A percentile compares a stretch with the other conserved stretches of the same genome.
phyloP scores from a whole-genome alignment of 2,797 vertebrate species.

The Gymnoscopelus braueri region DNA sequence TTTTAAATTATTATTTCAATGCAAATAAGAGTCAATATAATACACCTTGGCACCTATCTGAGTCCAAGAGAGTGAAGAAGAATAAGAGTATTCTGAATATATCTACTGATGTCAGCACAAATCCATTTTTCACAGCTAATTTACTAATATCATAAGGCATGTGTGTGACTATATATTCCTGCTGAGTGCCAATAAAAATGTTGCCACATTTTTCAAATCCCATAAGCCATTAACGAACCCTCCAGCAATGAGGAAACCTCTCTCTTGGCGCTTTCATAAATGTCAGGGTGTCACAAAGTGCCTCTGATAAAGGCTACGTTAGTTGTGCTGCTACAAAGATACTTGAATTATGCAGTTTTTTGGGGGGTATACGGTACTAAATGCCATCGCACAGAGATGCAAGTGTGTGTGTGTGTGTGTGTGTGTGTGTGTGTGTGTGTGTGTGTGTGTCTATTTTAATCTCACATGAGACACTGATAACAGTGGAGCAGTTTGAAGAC shows the following conservation, averaged over 20 bases:
- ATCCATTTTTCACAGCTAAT: slow-evolving; percentile 57
- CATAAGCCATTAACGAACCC: slow-evolving; percentile 45
- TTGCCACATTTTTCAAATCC: slow-evolving; percentile 36
- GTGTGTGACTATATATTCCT: slow-evolving; percentile 36
- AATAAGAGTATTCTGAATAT: slow-evolving; percentile 41
- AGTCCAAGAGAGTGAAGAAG: slow-evolving; percentile 18
- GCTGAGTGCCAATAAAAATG: slow-evolving; percentile 56
- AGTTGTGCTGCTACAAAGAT: slow-evolving; percentile 7
- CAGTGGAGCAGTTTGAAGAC: slow-evolving; percentile 31
- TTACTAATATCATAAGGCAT: slow-evolving; percentile 45
- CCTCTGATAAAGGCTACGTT: slow-evolving; percentile 58
- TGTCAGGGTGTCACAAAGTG: slow-evolving; percentile 56
- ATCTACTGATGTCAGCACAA: slow-evolving; percentile 49
- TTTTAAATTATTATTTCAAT: slow-evolving; percentile 31
- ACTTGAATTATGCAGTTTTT: slow-evolving; percentile 16
- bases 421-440: background rate
- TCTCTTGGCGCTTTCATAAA: slow-evolving; percentile 50
- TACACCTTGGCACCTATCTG: slow-evolving; percentile 1
- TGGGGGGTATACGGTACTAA: slow-evolving; percentile 35
- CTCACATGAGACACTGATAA: slow-evolving; percentile 39
- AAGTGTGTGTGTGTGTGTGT: background rate
- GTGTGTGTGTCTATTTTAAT: slow-evolving; percentile 30
- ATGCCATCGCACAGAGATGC: slow-evolving; percentile 50
- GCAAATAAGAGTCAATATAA: slow-evolving; percentile 28
- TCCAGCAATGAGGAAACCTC: slow-evolving; percentile 17